A percentile compares a stretch with the other conserved stretches of the same genome.
Evolutionary conservation across 2,113 vertebrate genomes (phyloP).

Genomic region (Atlantisia rogersi): DNA sequence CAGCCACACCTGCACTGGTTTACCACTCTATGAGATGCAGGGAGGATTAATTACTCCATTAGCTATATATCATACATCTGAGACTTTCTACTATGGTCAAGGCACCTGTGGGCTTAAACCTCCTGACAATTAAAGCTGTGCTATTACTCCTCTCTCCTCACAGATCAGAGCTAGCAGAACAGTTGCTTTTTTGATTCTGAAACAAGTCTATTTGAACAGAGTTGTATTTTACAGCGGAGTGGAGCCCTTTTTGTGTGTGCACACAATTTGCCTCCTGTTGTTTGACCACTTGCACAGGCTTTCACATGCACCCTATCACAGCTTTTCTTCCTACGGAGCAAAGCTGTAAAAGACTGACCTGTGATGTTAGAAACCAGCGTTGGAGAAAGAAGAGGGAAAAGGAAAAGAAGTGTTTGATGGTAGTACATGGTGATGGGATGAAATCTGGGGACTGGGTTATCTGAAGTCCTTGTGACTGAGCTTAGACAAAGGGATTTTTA

Average conservation of each 20-base stretch:
- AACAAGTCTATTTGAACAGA: neutral
- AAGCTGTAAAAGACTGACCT: neutral
- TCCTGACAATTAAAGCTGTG: neutral
- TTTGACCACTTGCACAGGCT: neutral
- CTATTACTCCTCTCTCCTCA: neutral
- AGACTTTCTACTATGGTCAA: neutral
- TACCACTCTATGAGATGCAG: neutral
- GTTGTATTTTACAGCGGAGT: neutral
- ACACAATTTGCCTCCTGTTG: neutral
- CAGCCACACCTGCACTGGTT: neutral
- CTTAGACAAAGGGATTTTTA: neutral
- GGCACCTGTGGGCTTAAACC: neutral
- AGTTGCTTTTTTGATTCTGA: neutral
- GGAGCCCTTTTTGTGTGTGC: neutral
- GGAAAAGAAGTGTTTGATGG: neutral
- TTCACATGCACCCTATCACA: neutral
- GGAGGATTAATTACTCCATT: neutral
- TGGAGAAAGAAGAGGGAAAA: neutral
- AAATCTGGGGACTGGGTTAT: neutral
- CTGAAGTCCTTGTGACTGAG: neutral
- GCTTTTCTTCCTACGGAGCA: neutral
- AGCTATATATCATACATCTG: neutral
- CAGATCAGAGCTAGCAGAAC: neutral
- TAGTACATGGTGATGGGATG: neutral
- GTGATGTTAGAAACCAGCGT: neutral